Evolutionary conservation across 2,888 invertebrate species (phyloP), one percentile per base, ranked within the genome.

Genomic region (Colostygia pectinataria): DNA sequence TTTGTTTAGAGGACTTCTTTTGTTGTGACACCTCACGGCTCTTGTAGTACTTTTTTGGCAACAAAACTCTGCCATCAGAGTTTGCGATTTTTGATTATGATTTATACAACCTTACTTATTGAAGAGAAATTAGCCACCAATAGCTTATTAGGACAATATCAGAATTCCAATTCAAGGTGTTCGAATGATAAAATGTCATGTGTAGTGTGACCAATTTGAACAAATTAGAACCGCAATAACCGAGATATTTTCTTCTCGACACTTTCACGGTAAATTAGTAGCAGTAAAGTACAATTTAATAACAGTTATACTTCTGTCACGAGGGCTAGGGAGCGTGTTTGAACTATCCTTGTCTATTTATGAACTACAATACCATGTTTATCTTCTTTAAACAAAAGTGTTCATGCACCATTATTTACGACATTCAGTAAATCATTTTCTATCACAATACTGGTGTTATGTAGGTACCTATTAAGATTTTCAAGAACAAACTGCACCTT

Each of bases 321-420:
- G 65, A 70, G 60, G 54, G 62, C 37, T 32, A 34, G 52, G 23
- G 27, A 47, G 37, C 41, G 65, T 71, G 66, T 62, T 59, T 62
- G 48, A 57, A 38, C 52, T 50, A 68, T 59, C 68, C 72, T 71
- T 59, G 66, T 46, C 40, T 53, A 50, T 59, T 60, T 61, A 59
- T 64, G 64, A 58, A 61, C 41, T 46, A 63, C 69, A 69, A 68
- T 66, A 39, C 48, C n/a, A 14, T 63, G 56, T 66, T 65, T 69
- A 68, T 63, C 63, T 59, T 55, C 27, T 31, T 49, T 36, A 65
- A 60, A 66, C 65, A 71, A 61, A 59, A 57, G 61, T 60, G 57
- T 59, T 60, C 57, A 60, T 61, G 49, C 49, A 55, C 58, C 52
- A 58, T 66, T 71, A 71, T 71, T 64, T 66, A 71, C 38, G 49